Conservation (phyloP, 2,113 vertebrate genomes). For the Tichodroma muraria region DNA sequence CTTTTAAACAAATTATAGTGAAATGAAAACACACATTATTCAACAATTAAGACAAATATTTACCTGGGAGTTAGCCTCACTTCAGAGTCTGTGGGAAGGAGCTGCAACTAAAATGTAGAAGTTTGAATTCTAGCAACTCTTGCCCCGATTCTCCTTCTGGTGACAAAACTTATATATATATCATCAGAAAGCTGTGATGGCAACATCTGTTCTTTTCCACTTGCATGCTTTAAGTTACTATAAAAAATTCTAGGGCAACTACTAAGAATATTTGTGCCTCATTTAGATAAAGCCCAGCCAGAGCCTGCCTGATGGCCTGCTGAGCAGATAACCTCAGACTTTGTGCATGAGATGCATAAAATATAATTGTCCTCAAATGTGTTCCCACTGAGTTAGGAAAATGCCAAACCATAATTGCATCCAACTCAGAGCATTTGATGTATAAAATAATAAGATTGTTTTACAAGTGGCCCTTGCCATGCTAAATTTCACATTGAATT, state of each 20-base stretch:
- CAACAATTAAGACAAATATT: not conserved
- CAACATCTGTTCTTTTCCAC: not conserved
- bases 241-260: not conserved
- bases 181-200: not conserved
- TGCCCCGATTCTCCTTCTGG: not conserved
- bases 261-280: slow-evolving; percentile 21
- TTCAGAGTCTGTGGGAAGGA: not conserved
- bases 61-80: not conserved
- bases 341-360: slow-evolving; percentile 43
- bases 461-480: slow-evolving; percentile 42
- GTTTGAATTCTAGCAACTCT: not conserved
- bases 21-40: not conserved
- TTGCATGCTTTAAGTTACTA: not conserved
- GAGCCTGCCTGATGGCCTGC: not conserved
- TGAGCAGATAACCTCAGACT: slow-evolving; percentile 38
- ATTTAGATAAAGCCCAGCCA: not conserved
- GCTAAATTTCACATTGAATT: slow-evolving; percentile 39
- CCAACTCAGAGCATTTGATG: slow-evolving; percentile 30
- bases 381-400: slow-evolving; percentile 6
- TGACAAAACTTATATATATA: not conserved
- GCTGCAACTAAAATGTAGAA: not conserved
- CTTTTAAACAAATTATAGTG: not conserved
- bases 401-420: slow-evolving; percentile 47
- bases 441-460: slow-evolving; percentile 24
- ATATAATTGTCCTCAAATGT: not conserved